phyloP scores from a whole-genome alignment of 1,140 invertebrate species.

The Acromyrmex echinatior region DNA sequence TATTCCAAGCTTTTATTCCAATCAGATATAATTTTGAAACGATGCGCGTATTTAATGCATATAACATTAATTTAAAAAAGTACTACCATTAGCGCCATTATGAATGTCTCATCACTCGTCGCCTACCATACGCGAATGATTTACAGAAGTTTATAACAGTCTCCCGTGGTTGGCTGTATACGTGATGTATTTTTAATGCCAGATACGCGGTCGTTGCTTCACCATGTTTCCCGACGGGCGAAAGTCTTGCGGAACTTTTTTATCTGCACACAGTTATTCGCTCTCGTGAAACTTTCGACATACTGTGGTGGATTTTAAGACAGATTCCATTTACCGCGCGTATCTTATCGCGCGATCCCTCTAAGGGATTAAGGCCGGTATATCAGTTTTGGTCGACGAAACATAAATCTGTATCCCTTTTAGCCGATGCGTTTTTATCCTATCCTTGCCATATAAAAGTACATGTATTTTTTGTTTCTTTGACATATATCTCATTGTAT shows the following conservation, averaged over 20 bases:
- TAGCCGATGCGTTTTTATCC: neutral
- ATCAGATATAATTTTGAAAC: neutral
- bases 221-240: conserved; percentile 33
- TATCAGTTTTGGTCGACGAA: conserved; percentile 36
- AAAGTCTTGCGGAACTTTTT: conserved; percentile 54
- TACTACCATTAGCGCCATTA: neutral
- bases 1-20: neutral
- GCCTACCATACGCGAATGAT: conserved; percentile 33
- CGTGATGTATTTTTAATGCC: conserved; percentile 59
- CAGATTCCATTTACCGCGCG: conserved; percentile 58
- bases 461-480: neutral
- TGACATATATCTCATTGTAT: neutral
- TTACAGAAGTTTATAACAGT: conserved; percentile 54
- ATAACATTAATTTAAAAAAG: neutral
- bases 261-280: conserved; percentile 56
- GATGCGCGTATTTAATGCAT: neutral
- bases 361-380: conserved; percentile 50
- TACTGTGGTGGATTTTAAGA: conserved; percentile 49
- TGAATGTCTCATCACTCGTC: conserved; percentile 29
- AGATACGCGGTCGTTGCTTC: conserved; percentile 23
- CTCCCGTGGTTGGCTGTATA: neutral
- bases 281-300: conserved; percentile 58
- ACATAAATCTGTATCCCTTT: conserved; percentile 50
- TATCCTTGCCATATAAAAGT: neutral
- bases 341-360: conserved; percentile 25